Conservation (phyloP, 2,888 invertebrate species). For the Pseudococcus longispinus region DNA sequence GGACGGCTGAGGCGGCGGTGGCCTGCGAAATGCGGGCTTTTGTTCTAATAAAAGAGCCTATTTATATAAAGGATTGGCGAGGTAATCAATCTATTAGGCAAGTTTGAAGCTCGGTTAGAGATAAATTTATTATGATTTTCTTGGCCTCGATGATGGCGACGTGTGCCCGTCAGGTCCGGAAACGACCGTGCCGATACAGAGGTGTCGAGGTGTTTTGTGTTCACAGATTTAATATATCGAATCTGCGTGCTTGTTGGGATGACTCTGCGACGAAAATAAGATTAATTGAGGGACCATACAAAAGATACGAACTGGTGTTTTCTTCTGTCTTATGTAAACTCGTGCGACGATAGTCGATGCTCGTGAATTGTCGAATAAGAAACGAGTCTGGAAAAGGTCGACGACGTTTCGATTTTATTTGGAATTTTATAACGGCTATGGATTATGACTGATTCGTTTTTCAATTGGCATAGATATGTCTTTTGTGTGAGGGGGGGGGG, state of each 20-base stretch:
- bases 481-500: too few species aligned
- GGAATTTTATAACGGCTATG: too few species aligned
- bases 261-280: not conserved
- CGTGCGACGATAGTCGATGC: too few species aligned
- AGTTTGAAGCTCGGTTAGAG: not conserved
- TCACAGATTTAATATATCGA: not conserved
- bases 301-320: not conserved
- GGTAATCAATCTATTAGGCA: constrained; percentile 19
- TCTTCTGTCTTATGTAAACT: not conserved
- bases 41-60: constrained; percentile 1
- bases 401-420: too few species aligned
- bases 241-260: not conserved
- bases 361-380: too few species aligned
- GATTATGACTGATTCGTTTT: too few species aligned
- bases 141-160: not conserved
- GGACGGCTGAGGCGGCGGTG: not conserved
- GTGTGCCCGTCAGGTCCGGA: not conserved
- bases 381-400: too few species aligned
- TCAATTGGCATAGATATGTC: too few species aligned
- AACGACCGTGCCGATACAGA: not conserved
- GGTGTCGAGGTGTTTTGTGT: not conserved
- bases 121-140: not conserved
- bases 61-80: not conserved
- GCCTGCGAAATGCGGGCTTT: not conserved
- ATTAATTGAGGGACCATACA: not conserved